Percentiles rank a stretch among this genome's conserved stretches.
Evolutionary conservation across 2,113 vertebrate species (phyloP).

Genomic region (Nyctereutes procyonoides): DNA sequence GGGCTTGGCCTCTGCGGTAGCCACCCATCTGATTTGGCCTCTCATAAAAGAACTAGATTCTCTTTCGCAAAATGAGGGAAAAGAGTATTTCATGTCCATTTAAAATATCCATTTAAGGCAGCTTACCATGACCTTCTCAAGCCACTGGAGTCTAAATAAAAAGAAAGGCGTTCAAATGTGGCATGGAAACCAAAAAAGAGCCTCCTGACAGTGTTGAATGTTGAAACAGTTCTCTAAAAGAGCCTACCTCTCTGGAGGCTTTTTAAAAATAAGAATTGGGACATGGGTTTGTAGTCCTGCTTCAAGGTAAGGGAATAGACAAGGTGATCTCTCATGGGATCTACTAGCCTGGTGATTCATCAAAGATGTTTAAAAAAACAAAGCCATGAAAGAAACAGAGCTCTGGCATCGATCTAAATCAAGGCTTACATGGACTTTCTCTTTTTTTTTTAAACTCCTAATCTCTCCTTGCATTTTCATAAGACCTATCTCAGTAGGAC

Average conservation of each 20-base stretch:
- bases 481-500: conserved; percentile 42
- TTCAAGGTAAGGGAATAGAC: conserved; percentile 53
- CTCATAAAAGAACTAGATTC: conserved; percentile 8
- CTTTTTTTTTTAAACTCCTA: conserved; percentile 11
- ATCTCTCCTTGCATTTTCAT: conserved; percentile 58
- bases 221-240: conserved; percentile 38
- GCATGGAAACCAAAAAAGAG: background rate
- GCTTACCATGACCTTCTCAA: conserved; percentile 5
- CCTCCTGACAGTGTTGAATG: background rate
- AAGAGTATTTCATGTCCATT: background rate
- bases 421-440: conserved; percentile 4
- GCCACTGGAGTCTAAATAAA: background rate
- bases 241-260: background rate
- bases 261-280: conserved; percentile 66
- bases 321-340: conserved; percentile 61
- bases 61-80: background rate
- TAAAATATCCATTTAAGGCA: background rate
- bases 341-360: conserved; percentile 60
- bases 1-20: background rate
- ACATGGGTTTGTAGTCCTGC: conserved; percentile 31
- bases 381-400: conserved; percentile 25
- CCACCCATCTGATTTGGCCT: background rate
- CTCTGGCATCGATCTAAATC: conserved; percentile 64
- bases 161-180: background rate
- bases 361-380: conserved; percentile 68